Base-by-base conservation (phyloP, 2,888 invertebrate species). In the Lithosia quadra region DNA sequence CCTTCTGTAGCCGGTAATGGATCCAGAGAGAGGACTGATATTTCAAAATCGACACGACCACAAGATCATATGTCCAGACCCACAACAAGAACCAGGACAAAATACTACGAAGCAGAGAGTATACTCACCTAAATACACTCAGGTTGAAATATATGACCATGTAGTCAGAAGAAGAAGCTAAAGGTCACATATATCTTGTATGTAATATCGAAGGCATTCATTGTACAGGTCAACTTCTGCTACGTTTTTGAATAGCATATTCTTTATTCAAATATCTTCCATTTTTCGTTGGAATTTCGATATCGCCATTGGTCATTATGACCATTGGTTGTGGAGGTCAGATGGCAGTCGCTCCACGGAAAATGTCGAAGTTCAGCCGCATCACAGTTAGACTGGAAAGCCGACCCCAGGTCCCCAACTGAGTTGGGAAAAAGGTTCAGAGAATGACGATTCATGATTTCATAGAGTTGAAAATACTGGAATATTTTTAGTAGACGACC, bases 1-100 rank as follows among this genome's bases (percentile, higher is more conserved):
- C 61, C 11, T 36, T 2, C 21, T 61, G 85, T 87, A 96, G 95
- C 96, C 96, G 0, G 89, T 97, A 33, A 96, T 97, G 84, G 97
- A 98, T 85, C 96, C 96, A n/a, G 95, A 96, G 9, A 95, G 94
- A 71, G 98, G 98, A 0, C 87, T 98, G 34, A 90, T 97, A 49
- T 98, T 98, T 83, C 97, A 97, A 93, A 98, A 98, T 86, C 96
- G 97, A 65, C 96, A 97, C 75, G 98, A 98, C 86, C 96, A 97
- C 80, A 97, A 97, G 90, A 95, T 96, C 56, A 95, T 98, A 62
- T 96, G 96, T 80, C 97, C 97, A 0, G 97, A 98, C 85, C 97
- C 97, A 0, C 86, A 88, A 0, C 90, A 91, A 39, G 89, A 94
- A 0, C 97, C 97, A 0, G 97, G 97, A 0, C 95, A 96, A 75